Evolutionary conservation across 2,888 invertebrate species (phyloP).

Genomic region (Ernsta delagoae): DNA sequence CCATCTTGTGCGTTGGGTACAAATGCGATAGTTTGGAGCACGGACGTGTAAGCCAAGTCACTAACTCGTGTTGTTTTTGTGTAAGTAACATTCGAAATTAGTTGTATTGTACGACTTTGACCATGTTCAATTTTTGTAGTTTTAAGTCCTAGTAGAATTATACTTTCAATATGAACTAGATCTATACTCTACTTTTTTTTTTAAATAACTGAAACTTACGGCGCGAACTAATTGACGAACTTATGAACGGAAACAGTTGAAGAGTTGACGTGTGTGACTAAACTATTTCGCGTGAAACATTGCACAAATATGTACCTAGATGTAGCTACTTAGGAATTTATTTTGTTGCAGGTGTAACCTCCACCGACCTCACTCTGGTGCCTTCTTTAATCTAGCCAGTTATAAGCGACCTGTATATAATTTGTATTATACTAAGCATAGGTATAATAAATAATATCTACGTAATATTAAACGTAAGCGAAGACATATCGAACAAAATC

Average conservation of each 20-base stretch:
- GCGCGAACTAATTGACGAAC: too few species aligned
- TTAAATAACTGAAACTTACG: too few species aligned
- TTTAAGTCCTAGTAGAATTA: too few species aligned
- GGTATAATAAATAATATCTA: conserved; percentile 57
- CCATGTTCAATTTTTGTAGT: too few species aligned
- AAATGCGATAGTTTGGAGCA: conserved; percentile 84
- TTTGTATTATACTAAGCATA: conserved; percentile 68
- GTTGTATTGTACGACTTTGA: too few species aligned
- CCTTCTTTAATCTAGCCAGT: conserved; percentile 78
- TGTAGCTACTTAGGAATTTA: too few species aligned
- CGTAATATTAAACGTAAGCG: conserved; percentile 62
- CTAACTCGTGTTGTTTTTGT: conserved; percentile 54
- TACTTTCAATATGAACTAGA: too few species aligned
- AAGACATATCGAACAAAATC: conserved; percentile 74
- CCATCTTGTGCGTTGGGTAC: conserved; percentile 83
- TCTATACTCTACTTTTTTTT: too few species aligned
- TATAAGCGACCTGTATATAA: conserved; percentile 74
- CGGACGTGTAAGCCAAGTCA: conserved; percentile 74
- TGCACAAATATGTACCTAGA: background rate
- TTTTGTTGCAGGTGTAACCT: conserved; percentile 69
- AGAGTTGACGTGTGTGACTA: too few species aligned
- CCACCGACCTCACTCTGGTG: conserved; percentile 84
- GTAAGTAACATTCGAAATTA: conserved; percentile 50
- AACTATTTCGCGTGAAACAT: background rate
- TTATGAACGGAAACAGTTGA: too few species aligned